These are phyloP conservation scores for Echinarachnius parma DNA, from an alignment of 53 echinoderm and acorn worm genomes.

Conservation along the genomic window DNA sequence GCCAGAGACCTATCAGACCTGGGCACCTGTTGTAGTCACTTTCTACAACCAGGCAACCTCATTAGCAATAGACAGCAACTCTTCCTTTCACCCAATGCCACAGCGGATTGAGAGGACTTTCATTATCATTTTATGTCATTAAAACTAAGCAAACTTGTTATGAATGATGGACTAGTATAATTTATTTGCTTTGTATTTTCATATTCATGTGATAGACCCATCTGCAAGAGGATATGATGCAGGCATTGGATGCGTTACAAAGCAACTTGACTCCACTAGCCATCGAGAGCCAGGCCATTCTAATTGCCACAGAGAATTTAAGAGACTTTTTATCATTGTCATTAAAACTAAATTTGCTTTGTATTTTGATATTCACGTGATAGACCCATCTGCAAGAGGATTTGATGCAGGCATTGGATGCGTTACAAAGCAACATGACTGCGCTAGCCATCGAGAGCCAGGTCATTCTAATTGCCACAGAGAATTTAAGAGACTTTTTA, in stretches of 20 bases:
- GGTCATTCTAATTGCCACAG: constrained; percentile 8
- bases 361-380: background rate
- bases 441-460: constrained; percentile 1
- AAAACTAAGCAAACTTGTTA: too few relatives aligned
- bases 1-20: too few relatives aligned
- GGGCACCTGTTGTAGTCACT: too few relatives aligned
- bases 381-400: constrained; percentile 20
- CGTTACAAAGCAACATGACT: constrained; percentile 9
- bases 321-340: too few relatives aligned
- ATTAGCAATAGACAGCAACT: too few relatives aligned
- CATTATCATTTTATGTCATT: too few relatives aligned
- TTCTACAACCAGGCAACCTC: too few relatives aligned
- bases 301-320: constrained; percentile 15
- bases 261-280: constrained; percentile 12
- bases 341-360: too few relatives aligned
- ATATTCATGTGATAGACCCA: constrained; percentile 9
- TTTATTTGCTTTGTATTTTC: background rate
- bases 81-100: too few relatives aligned
- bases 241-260: constrained; percentile 12
- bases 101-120: too few relatives aligned
- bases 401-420: constrained; percentile 11
- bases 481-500: constrained; percentile 11
- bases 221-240: constrained; percentile 3
- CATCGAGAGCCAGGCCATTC: background rate
- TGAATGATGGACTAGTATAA: too few relatives aligned